Conservation (phyloP, 2,888 invertebrate genomes). For the Lasioglossum pauxillum region DNA sequence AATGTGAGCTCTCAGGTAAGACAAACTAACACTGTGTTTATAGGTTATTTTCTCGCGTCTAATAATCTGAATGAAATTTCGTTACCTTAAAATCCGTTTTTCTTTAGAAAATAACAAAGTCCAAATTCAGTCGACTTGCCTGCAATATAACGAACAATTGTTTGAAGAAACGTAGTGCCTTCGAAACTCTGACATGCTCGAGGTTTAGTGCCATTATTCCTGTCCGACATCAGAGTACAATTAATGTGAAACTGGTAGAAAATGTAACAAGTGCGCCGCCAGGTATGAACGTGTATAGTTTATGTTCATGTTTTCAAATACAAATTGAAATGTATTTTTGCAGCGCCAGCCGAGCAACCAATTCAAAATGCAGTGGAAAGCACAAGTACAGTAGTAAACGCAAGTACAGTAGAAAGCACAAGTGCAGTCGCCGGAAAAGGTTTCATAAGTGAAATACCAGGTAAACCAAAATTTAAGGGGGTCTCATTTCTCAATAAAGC, state of each 20-base stretch:
- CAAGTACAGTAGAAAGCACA: neutral
- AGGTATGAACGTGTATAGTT: constrained; percentile 64
- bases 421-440: neutral
- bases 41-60: constrained; percentile 68
- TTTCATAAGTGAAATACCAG: neutral
- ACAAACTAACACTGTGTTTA: neutral
- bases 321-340: neutral
- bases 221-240: constrained; percentile 72
- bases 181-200: constrained; percentile 28
- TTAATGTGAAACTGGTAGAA: constrained; percentile 25
- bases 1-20: constrained; percentile 70
- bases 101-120: constrained; percentile 58
- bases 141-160: constrained; percentile 23
- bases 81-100: constrained; percentile 11
- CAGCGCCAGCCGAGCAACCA: neutral
- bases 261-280: constrained; percentile 62
- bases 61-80: neutral
- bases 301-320: neutral
- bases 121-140: constrained; percentile 58
- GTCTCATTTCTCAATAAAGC: too few relatives aligned
- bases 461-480: neutral
- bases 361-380: neutral
- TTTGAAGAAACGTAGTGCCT: neutral
- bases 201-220: constrained; percentile 59
- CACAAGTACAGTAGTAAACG: neutral